Base-by-base conservation (phyloP, 2,797 vertebrate species). In the Alectoris magna region DNA sequence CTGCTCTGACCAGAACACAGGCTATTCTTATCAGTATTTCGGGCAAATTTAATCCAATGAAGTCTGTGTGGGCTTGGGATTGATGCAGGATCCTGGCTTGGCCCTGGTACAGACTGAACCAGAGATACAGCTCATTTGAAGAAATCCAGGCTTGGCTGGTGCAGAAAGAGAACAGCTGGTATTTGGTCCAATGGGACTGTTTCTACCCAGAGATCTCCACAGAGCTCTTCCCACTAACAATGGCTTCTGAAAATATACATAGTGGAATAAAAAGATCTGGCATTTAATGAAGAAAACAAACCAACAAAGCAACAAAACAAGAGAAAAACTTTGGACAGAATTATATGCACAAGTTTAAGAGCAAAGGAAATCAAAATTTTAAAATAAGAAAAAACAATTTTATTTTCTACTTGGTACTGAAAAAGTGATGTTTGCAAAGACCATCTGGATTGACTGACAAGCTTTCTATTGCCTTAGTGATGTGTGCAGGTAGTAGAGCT, bases 401-500 rank as follows among this genome's bases (percentile, higher is more conserved):
- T 53, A 58, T 56, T 39, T 89, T 27, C n/a, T 62, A 49, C 16
- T 82, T 55, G 27, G 10, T 72, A 59, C 22, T 72, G 64, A 76
- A 84, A 91, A 64, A 80, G 9, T 51, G 36, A 36, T 60, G 60
- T 89, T 72, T 87, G 69, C 53, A 72, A 91, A 63, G 88, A 86
- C 58, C 44, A 63, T 5, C 29, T 95, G 73, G 3, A 12, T 59
- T 87, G 70, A 83, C 69, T 93, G 91, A 87, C 41, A 51, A 46
- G 55, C 36, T 66, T 83, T 89, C 80, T 72, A 55, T 44, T 87
- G 60, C 51, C 48, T 73, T 73, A 64, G 18, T 69, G 64, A 73
- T 76, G 41, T 31, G 70, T 89, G 49, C 56, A 84, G 64, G 60
- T 46, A 72, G 48, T 64, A 41, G n/a, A 73, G 39, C 56, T 73